phyloP scores from a whole-genome alignment of 2,797 vertebrate species.

The Sardinella longiceps region DNA sequence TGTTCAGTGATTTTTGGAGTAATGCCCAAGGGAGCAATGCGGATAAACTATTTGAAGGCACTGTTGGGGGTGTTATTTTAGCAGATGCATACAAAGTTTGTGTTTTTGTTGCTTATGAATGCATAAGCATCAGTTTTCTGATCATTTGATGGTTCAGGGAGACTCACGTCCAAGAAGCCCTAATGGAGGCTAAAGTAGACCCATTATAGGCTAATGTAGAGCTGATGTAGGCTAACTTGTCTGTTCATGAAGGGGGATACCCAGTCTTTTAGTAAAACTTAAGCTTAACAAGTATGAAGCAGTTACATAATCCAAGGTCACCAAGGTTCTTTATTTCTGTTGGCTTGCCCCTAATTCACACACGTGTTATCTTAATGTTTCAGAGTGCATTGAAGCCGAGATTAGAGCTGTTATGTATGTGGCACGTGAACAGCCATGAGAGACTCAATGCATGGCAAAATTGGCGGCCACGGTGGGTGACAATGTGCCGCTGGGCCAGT shows the following conservation, averaged over 20 bases:
- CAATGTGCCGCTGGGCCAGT: conserved; percentile 57
- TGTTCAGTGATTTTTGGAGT: no score
- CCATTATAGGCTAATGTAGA: neutral
- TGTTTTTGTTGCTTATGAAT: neutral
- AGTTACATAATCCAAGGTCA: neutral
- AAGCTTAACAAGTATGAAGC: neutral
- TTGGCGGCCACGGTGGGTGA: conserved; percentile 63
- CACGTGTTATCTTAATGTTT: conserved; percentile 52
- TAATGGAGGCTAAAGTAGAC: neutral
- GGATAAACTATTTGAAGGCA: neutral
- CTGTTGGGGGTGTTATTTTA: neutral
- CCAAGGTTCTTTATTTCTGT: conserved; percentile 29
- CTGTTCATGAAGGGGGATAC: neutral
- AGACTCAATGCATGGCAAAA: conserved; percentile 66
- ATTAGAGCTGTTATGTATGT: conserved; percentile 41
- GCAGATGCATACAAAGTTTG: neutral
- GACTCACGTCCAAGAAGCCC: no score
- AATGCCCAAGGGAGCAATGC: neutral
- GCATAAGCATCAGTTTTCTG: neutral
- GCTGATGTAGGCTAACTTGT: no score
- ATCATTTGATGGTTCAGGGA: neutral
- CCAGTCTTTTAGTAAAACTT: neutral
- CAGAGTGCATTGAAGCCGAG: conserved; percentile 32
- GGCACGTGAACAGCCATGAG: conserved; percentile 66
- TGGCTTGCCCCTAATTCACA: conserved; percentile 44